Percentiles rank a stretch among this genome's conserved stretches.
phyloP scores from a whole-genome alignment of 2,888 invertebrate genomes.

The Phymatocera aterrima region DNA sequence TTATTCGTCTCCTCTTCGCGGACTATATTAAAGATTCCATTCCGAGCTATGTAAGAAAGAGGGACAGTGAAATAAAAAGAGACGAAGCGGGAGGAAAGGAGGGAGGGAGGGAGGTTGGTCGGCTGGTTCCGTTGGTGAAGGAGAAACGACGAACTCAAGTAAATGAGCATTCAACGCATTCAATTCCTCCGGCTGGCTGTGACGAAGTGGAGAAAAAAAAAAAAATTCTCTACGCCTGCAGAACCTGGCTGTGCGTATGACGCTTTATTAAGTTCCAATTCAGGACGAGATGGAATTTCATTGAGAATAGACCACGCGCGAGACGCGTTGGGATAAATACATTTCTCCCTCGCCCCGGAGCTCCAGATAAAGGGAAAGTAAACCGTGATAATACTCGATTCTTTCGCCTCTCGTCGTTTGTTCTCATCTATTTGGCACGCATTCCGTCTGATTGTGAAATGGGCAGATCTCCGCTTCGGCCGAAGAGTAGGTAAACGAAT shows the following conservation, averaged over 20 bases:
- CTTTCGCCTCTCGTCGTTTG: too few relatives aligned
- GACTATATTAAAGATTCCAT: conserved; percentile 71
- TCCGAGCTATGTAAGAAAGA: conserved; percentile 9
- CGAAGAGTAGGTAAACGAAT: too few relatives aligned
- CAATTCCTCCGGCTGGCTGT: conserved; percentile 56
- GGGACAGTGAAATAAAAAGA: conserved; percentile 46
- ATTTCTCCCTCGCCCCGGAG: background rate
- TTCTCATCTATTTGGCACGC: too few relatives aligned
- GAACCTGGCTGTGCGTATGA: conserved; percentile 63
- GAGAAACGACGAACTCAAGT: conserved; percentile 54
- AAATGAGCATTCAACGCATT: conserved; percentile 70
- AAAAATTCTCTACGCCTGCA: conserved; percentile 56
- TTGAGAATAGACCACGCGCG: conserved; percentile 43
- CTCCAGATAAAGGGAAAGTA: background rate
- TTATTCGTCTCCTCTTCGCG: conserved; percentile 53
- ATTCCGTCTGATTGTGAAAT: too few relatives aligned
- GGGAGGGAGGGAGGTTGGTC: conserved; percentile 37
- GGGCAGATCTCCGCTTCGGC: too few relatives aligned
- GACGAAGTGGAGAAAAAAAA: conserved; percentile 52
- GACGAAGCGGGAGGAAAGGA: background rate
- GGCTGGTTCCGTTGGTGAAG: conserved; percentile 50
- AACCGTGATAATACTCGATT: background rate
- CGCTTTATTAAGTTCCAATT: conserved; percentile 73
- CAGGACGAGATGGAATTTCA: conserved; percentile 67
- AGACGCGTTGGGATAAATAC: conserved; percentile 4